Evolutionary conservation across 2,113 vertebrate genomes (phyloP).

Genomic region (Thamnaconus septentrionalis): DNA sequence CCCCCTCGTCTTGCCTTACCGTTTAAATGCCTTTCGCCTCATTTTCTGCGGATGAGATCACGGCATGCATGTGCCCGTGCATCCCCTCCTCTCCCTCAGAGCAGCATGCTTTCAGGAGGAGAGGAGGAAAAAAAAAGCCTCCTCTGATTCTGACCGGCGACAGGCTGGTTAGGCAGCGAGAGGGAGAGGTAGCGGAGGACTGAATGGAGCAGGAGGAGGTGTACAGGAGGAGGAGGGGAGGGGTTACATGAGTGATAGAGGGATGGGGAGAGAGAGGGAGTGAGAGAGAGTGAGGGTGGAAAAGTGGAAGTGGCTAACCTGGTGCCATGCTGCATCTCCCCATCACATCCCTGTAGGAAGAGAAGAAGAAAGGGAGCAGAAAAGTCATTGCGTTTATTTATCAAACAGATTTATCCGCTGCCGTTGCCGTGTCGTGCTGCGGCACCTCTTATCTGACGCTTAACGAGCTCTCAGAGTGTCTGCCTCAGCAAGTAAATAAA

Average conservation of each 20-base stretch:
- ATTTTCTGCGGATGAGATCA: slow-evolving; percentile 71
- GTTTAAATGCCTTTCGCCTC: slow-evolving; percentile 71
- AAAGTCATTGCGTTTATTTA: slow-evolving; percentile 56
- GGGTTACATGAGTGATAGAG: slow-evolving; percentile 48
- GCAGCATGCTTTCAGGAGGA: slow-evolving; percentile 55
- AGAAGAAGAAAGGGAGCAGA: slow-evolving; percentile 50
- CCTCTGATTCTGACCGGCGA: slow-evolving; percentile 65
- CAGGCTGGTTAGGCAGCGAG: slow-evolving; percentile 51
- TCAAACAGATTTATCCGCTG: slow-evolving; percentile 58
- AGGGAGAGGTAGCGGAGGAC: slow-evolving; percentile 46
- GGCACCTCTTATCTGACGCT: slow-evolving; percentile 59
- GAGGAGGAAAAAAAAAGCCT: slow-evolving; percentile 41
- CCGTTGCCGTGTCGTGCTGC: slow-evolving; percentile 30
- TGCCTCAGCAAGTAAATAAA: slow-evolving; percentile 64
- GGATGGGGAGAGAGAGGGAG: slow-evolving; percentile 16
- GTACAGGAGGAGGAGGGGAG: slow-evolving; percentile 50
- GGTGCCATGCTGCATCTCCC: slow-evolving; percentile 54
- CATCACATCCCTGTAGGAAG: slow-evolving; percentile 62
- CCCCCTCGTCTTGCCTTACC: slow-evolving; percentile 63
- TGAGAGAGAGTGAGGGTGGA: slow-evolving; percentile 31
- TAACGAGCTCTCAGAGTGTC: slow-evolving; percentile 61
- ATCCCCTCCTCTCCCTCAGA: slow-evolving; percentile 56
- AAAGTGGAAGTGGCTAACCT: slow-evolving; percentile 62
- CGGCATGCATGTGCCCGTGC: slow-evolving; percentile 61
- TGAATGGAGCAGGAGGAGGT: slow-evolving; percentile 70